Percentiles rank a stretch among this genome's conserved stretches.
Conservation (phyloP, 64 coral and sea anemone species). For the Porites lutea region DNA sequence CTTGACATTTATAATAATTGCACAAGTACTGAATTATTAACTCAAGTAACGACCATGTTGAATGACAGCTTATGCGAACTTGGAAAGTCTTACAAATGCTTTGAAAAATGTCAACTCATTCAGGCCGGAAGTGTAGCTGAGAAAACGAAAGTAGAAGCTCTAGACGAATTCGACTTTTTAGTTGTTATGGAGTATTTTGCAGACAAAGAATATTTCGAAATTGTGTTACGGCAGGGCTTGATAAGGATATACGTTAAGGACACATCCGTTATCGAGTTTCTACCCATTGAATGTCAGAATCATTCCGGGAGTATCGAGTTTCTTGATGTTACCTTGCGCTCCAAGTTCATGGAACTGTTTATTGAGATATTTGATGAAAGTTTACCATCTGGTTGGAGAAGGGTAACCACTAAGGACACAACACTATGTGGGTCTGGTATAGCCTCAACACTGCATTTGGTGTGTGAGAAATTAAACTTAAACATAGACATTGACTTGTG, state of each 20-base stretch:
- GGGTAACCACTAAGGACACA: constrained; percentile 1
- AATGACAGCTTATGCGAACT: constrained; percentile 42
- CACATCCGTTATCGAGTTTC: constrained; percentile 15
- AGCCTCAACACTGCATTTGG: constrained; percentile 70
- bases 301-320: constrained; percentile 9
- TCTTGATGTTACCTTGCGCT: constrained; percentile 37
- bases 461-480: constrained; percentile 36
- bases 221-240: neutral
- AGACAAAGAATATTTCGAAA: constrained; percentile 53
- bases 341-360: constrained; percentile 50
- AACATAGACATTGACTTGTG: constrained; percentile 67
- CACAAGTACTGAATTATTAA: constrained; percentile 5
- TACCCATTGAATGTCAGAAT: constrained; percentile 10
- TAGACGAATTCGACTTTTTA: constrained; percentile 66
- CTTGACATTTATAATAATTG: constrained; percentile 40
- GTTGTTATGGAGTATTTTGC: constrained; percentile 58
- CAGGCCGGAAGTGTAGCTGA: constrained; percentile 72
- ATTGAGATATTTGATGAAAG: constrained; percentile 47
- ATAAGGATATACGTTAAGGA: constrained; percentile 53
- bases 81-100: constrained; percentile 72
- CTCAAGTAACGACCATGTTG: constrained; percentile 47
- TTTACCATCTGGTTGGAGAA: constrained; percentile 45
- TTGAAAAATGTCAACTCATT: constrained; percentile 65
- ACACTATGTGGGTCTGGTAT: constrained; percentile 52
- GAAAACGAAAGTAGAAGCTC: constrained; percentile 67